Evolutionary conservation across 64 coral and sea anemone genomes (phyloP), one percentile per base, ranked within the genome.

Genomic region (Orbicella faveolata): DNA sequence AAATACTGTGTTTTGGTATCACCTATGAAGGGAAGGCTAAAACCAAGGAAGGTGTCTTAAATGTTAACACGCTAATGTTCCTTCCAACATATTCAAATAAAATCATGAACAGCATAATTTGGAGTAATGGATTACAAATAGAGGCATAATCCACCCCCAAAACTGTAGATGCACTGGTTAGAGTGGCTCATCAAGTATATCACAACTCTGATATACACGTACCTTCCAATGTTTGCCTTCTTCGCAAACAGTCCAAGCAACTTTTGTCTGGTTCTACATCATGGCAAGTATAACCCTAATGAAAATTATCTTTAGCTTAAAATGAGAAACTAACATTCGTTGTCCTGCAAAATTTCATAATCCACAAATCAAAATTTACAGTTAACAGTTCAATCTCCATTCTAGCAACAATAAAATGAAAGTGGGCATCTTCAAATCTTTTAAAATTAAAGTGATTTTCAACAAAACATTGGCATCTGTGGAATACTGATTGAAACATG

Each of bases 211-310:
- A 35, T 61, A 33, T 62, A 83, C 33, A 87, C 63, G 75, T 75
- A 87, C 85, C 85, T 75, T 34, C 85, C 85, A 87, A 75, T 87
- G 36, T 87, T 87, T 23, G 85, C 85, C 72, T 87, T 87, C 39
- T 75, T 41, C 72, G 59, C 73, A 87, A 75, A 73, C 85, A 87
- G 52, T 74, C 67, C 53, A 87, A 26, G 65, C 80, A 83, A 21
- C 55, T 83, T 65, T 83, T 64, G 19, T 87, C 84, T 72, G 84
- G 84, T 11, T 67, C 84, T 52, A 73, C 84, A 35, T 44, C 66
- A 74, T 87, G 84, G 57, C 84, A 87, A 39, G 15, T 74, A 69
- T 64, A 87, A 33, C 65, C 52, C 84, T 87, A 25, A 54, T 83
- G 80, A 61, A 61, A 61, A 61, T 8, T 83, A 83, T 64, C 52